A percentile compares a stretch with the other conserved stretches of the same genome.
Conservation (phyloP, 2,797 vertebrate species). For the Sarcoramphus papa region DNA sequence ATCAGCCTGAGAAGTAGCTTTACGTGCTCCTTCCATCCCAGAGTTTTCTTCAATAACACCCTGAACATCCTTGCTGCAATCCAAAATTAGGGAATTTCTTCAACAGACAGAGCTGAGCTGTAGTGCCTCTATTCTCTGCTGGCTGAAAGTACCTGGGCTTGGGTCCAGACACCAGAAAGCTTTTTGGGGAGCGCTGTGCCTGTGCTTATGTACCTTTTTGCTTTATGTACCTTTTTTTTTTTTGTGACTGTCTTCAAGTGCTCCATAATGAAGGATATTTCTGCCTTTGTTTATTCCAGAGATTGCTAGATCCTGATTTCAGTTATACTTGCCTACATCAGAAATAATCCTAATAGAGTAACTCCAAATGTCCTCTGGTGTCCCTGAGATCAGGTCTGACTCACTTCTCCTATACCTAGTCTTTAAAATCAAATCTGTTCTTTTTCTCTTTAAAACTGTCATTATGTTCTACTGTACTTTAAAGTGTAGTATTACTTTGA, state of each 20-base stretch:
- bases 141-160: background rate
- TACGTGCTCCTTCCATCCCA: background rate
- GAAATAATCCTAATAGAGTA: background rate
- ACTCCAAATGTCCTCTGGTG: background rate
- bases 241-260: background rate
- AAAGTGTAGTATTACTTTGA: slow-evolving; percentile 5
- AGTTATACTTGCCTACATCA: background rate
- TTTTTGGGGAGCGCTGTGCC: background rate
- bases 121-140: background rate
- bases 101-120: background rate
- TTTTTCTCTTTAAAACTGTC: slow-evolving; percentile 39
- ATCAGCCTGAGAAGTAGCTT: background rate
- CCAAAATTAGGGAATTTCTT: background rate
- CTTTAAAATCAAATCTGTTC: slow-evolving; percentile 35
- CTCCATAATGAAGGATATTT: background rate
- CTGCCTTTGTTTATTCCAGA: background rate
- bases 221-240: background rate
- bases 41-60: background rate
- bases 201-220: background rate
- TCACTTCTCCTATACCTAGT: slow-evolving; percentile 30
- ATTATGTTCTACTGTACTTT: slow-evolving; percentile 33
- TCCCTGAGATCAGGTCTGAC: slow-evolving; percentile 23
- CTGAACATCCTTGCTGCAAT: background rate
- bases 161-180: background rate
- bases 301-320: background rate